Evolutionary conservation across 2,888 invertebrate species (phyloP), one percentile per base, ranked within the genome.

Genomic region (Orthosia gothica): DNA sequence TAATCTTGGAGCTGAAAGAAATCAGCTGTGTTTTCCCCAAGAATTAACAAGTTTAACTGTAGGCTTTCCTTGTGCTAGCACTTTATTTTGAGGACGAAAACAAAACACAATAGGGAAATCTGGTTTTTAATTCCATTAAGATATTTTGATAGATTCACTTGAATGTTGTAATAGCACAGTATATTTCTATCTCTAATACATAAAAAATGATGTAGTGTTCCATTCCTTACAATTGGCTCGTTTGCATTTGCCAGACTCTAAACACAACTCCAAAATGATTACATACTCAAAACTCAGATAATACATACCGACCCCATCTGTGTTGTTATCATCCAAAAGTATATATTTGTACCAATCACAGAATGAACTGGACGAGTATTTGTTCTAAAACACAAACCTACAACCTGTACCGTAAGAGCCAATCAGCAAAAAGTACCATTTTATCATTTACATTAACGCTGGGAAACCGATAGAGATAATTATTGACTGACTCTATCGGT

Each of bases 401-500:
- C 5, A 11, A 70, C 23, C 52, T 26, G 26, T 57, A 47, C 16
- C 40, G 11, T 5, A 18, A 18, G 49, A 70, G 5, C 40, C 15
- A 54, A 40, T 40, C 47, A 50, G 1, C 1, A 11, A 49, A 16
- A 23, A 50, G n/a, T 18, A 72, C 18, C 13, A 54, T 64, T 54
- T 58, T n/a, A 62, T 32, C 4, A 62, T 49, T 23, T 23, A 20
- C 13, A 63, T 63, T 75, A 12, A 26, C 47, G 2, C 55, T 12
- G 3, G 1, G 20, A 75, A 63, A 57, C 52, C 20, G 26, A 54
- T 62, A 65, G 55, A 68, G 57, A 77, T 77, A 58, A 70, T 58
- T 65, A 49, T 62, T 13, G 57, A 26, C n/a, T 54, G 70, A 65
- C 77, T 66, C 15, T 71, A 82, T 82, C 83, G 52, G 3, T 54